These are phyloP conservation scores for Epizoanthus fatuus DNA, from an alignment of 92 coral and sea anemone species.

Conservation along the genomic window DNA sequence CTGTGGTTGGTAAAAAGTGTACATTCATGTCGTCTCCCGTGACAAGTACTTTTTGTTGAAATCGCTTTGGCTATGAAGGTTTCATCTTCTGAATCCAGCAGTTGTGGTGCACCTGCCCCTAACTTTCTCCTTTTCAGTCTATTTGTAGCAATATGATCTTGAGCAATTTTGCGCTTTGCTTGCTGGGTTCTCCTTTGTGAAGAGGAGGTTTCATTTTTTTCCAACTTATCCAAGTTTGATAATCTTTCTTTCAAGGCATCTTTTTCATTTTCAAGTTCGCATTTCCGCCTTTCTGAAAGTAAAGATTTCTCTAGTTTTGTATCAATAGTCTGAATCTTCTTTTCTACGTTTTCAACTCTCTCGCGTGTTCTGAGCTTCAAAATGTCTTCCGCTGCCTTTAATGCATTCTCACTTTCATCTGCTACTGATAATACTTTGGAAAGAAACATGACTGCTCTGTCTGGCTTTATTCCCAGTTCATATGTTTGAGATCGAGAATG, in stretches of 20 bases:
- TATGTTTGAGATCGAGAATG: constrained; percentile 74
- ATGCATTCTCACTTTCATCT: constrained; percentile 74
- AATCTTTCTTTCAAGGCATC: constrained; percentile 47
- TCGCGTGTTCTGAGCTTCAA: constrained; percentile 64
- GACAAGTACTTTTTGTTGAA: constrained; percentile 72
- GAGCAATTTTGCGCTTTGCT: constrained; percentile 63
- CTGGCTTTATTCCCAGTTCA: constrained; percentile 75
- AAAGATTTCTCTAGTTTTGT: constrained; percentile 62
- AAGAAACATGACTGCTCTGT: constrained; percentile 63
- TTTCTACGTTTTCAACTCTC: constrained; percentile 58
- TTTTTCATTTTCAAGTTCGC: constrained; percentile 43
- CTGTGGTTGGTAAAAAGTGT: constrained; percentile 62
- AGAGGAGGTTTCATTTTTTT: constrained; percentile 61
- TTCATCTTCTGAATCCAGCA: constrained; percentile 74
- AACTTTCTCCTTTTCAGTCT: constrained; percentile 58
- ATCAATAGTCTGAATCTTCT: constrained; percentile 61
- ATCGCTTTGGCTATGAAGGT: constrained; percentile 72
- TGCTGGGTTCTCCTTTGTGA: constrained; percentile 65
- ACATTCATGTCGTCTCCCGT: constrained; percentile 57
- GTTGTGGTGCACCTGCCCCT: constrained; percentile 67
- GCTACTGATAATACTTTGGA: constrained; percentile 69
- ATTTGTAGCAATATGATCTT: constrained; percentile 36
- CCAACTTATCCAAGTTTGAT: constrained; percentile 52
- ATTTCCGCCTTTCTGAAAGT: constrained; percentile 69
- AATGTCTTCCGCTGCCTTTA: constrained; percentile 73